phyloP scores from a whole-genome alignment of 1,140 invertebrate species.

The Andricus grossulariae region DNA sequence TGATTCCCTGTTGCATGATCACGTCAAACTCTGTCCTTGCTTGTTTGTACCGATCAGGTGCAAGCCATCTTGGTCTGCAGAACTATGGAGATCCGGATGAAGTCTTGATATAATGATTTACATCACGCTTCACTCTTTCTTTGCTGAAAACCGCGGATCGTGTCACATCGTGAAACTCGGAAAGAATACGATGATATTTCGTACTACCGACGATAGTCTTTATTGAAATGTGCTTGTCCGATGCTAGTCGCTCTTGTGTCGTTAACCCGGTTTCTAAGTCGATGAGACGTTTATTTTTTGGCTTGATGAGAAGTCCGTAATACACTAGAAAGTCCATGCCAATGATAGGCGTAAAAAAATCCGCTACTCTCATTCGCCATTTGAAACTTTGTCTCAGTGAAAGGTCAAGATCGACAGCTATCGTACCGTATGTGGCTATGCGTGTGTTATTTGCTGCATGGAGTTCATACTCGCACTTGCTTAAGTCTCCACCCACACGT shows the following conservation, averaged over 20 bases:
- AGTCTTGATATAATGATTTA: conserved; percentile 56
- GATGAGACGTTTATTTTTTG: conserved; percentile 49
- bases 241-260: too few relatives aligned
- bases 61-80: conserved; percentile 52
- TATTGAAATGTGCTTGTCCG: too few relatives aligned
- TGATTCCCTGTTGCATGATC: conserved; percentile 50
- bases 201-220: too few relatives aligned
- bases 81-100: conserved; percentile 65
- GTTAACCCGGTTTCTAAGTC: too few relatives aligned
- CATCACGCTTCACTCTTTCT: conserved; percentile 29
- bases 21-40: conserved; percentile 34
- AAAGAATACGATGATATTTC: too few relatives aligned
- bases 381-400: too few relatives aligned
- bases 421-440: too few relatives aligned
- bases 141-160: conserved; percentile 35
- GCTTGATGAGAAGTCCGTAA: too few relatives aligned
- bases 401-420: too few relatives aligned
- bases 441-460: conserved; percentile 52
- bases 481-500: fast-evolving
- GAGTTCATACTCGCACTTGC: conserved; percentile 34
- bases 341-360: conserved; percentile 34
- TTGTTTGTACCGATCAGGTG: too few relatives aligned
- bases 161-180: conserved; percentile 55
- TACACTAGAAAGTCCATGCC: conserved; percentile 52
- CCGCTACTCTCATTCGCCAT: conserved; percentile 43